Base-by-base conservation (phyloP, 2,888 invertebrate genomes). In the Rhagophthalmus giganteus region DNA sequence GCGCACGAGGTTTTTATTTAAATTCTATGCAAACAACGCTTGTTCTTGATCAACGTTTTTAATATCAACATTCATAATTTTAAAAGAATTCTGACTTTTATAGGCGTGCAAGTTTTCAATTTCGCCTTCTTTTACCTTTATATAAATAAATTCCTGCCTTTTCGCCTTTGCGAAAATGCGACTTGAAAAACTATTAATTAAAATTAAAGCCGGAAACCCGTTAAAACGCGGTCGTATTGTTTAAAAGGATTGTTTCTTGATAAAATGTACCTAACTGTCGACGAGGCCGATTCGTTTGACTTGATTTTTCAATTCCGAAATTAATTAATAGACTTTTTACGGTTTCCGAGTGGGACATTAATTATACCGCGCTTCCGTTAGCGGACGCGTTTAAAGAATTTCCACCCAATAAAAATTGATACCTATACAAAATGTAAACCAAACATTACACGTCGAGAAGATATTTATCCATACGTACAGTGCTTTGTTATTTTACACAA, bases 401-500 rank as follows among this genome's bases (percentile, higher is more conserved):
- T 11, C 9, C 20, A 11, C 24, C 15, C 31, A 32, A 41, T 42
- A 44, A 50, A 42, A 44, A 50, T 44, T 42, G 50, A 40, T 44
- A 32, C n/a, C n/a, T 13, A 20, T 31, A 37, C 41, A 35, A 49
- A 47, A 48, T 50, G 39, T 27, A 50, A 50, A 50, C 44, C 35
- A 51, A 51, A 51, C 51, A 44, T 44, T 32, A 34, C 9, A 15
- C 28, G 28, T 40, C 45, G 39, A 45, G 25, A 50, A 42, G 42
- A 42, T 50, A 51, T 51, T 51, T 51, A 51, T 42, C 38, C 27
- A 40, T 34, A 52, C 46, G 16, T 25, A 28, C 50, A 50, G 33
- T 50, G 12, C 33, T 54, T 55, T 74, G 72, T 73, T 73, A 65
- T 74, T 74, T 72, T 72, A 73, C 71, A 72, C 68, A 70, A 73